Evolutionary conservation across 2,113 vertebrate species (phyloP), one percentile per base, ranked within the genome.

Genomic region (Mastomys coucha): DNA sequence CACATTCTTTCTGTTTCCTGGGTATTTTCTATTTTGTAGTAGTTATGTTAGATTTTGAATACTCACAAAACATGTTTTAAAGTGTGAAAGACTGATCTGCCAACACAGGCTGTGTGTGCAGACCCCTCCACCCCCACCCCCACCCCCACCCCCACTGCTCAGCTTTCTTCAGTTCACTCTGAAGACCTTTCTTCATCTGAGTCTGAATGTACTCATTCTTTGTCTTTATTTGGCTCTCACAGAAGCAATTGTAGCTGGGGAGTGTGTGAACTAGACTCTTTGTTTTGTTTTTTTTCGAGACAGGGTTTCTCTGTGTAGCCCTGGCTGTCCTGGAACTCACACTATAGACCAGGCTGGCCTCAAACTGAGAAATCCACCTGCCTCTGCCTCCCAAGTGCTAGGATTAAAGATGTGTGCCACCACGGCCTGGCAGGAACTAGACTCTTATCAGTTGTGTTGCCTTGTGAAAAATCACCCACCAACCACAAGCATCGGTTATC

Each of bases 1-100:
- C 31, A 45, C 19, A n/a, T 95, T n/a, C n/a, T 76, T 92, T 85
- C 39, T 2, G 22, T 70, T 70, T 95, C 65, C 88, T 76, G 78
- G 17, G 11, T 65, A 13, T 81, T 94, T 92, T 56, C 75, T 58
- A 10, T 82, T 14, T 17, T 17, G 5, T 56, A 69, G 5, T 94
- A 12, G 51, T 78, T 65, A 51, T 70, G n/a, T 91, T 69, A 45
- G 19, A 19, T 49, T 11, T 31, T 82, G 39, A 28, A 19, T n/a
- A 67, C 42, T 88, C 45, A 87, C 9, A 58, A 51, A 81, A 17
- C 19, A 33, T 58, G 20, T 19, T 58, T 56, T 58, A 81, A 22
- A 22, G 69, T 94, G n/a, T 67, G 63, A 28, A 56, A 88, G 58
- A 67, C 26, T 69, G 58, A 84, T 63, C 72, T 77, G 69, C 51